Evolutionary conservation across 1,140 invertebrate species (phyloP), one percentile per base, ranked within the genome.

Genomic region (Tigriopus japonicus): DNA sequence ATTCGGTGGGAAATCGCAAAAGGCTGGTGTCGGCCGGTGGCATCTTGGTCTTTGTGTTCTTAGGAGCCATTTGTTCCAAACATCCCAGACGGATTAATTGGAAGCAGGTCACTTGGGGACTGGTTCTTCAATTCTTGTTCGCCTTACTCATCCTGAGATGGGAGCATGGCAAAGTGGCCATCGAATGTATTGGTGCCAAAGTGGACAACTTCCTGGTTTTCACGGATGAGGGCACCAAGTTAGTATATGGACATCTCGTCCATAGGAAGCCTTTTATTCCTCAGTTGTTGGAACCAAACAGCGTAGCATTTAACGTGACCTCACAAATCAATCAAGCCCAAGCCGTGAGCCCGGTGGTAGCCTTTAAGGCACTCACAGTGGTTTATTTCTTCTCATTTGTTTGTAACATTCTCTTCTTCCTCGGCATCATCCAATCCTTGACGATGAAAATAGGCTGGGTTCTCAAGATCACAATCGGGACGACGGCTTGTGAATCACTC

Each of bases 371-470:
- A 0, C 71, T 92, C 15, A 81, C 87, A 0, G 85, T 90, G 0
- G 87, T 94, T 52, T 88, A 87, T 72, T 94, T 92, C 76, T 86
- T 94, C 68, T 85, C 85, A 67, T 88, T 91, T 69, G 72, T 86
- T 62, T 82, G 92, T 14, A 84, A 87, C 66, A 78, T 95, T 10
- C 71, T 94, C 12, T 93, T 88, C 71, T 89, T 91, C 71, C 78
- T 81, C 69, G 90, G 89, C 6, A 75, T 80, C 0, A 84, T 96
- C 80, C 89, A 94, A 72, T 81, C 78, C 75, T 69, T 91, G n/a
- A 81, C 92, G 14, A 68, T 81, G n/a, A 86, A 84, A 70, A 67
- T 95, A 24, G 87, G 88, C 10, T 82, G 81, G 75, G 65, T 83
- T 23, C 70, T 93, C 21, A 81, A 86, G 65, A 62, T 66, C 40